Evolutionary conservation across 2,797 vertebrate species (phyloP).

Genomic region (Sarcoramphus papa): DNA sequence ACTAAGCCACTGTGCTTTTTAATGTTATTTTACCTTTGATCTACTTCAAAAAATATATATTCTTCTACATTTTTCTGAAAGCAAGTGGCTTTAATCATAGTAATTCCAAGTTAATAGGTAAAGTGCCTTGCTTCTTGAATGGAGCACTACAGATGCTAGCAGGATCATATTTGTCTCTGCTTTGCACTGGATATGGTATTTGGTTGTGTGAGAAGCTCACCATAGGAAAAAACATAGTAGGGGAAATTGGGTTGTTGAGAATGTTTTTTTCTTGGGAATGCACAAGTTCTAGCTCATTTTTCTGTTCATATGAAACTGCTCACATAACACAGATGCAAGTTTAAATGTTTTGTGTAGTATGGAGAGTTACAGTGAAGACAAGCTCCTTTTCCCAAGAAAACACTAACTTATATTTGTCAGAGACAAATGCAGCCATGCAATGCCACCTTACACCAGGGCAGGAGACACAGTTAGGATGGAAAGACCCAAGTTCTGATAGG

Average conservation of each 20-base stretch:
- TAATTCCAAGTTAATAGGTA: not conserved
- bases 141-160: not conserved
- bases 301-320: not conserved
- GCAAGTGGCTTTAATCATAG: not conserved
- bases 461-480: not conserved
- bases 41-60: not conserved
- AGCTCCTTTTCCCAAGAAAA: not conserved
- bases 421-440: not conserved
- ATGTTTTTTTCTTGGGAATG: not conserved
- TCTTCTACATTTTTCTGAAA: not conserved
- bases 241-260: not conserved
- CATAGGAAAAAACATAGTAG: not conserved
- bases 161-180: not conserved
- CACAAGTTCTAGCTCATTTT: not conserved
- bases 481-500: not conserved
- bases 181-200: not conserved
- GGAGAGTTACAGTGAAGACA: not conserved
- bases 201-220: not conserved
- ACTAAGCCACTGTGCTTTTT: not conserved
- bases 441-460: not conserved
- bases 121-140: not conserved
- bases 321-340: not conserved
- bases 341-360: not conserved
- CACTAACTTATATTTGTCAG: not conserved
- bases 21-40: constrained; percentile 19